Percentiles rank a stretch among this genome's conserved stretches.
Evolutionary conservation across 1,140 invertebrate genomes (phyloP).

Genomic region (Ridgeia piscesae): DNA sequence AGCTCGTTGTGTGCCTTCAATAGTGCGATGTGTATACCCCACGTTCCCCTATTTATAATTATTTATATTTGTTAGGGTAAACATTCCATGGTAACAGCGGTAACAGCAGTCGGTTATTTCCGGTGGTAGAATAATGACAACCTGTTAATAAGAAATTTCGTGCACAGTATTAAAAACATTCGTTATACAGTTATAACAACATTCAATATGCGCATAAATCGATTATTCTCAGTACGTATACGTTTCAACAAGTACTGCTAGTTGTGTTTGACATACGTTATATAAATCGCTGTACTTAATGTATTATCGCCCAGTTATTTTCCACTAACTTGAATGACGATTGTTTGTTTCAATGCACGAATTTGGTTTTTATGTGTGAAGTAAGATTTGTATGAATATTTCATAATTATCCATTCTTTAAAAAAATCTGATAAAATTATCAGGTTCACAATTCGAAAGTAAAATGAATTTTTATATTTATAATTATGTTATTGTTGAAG

Average conservation of each 20-base stretch:
- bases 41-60: neutral
- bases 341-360: no score
- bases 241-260: neutral
- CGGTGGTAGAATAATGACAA: neutral
- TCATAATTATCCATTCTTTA: no score
- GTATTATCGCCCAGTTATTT: neutral
- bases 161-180: neutral
- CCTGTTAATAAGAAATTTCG: neutral
- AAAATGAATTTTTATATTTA: no score
- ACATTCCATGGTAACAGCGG: neutral
- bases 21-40: no score
- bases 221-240: constrained; percentile 1
- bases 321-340: no score
- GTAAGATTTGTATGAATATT: no score
- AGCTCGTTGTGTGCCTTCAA: no score
- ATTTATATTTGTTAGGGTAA: neutral
- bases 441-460: no score
- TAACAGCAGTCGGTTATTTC: neutral
- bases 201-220: neutral
- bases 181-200: neutral
- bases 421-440: no score
- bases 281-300: neutral
- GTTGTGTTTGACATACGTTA: neutral
- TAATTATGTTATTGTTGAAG: no score
- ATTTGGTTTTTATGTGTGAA: no score